Evolutionary conservation across 2,797 vertebrate species (phyloP), one percentile per base, ranked within the genome.

Genomic region (Enteromius radiatus): DNA sequence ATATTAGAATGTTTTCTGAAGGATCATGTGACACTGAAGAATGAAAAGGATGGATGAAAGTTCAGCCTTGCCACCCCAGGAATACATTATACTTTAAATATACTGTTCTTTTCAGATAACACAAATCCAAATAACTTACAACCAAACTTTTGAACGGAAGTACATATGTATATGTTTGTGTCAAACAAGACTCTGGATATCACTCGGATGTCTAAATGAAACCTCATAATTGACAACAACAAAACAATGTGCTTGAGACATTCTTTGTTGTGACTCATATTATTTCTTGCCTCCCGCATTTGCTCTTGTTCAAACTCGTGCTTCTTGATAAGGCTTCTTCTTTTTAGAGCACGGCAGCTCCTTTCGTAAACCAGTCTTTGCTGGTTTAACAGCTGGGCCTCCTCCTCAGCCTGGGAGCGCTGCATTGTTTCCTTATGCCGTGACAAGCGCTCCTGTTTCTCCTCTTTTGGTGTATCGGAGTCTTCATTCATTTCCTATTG

Each of bases 361-460:
- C 96, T 95, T 91, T 99, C 98, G 0, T 97, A 99, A 94, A 96
- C 98, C 86, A 98, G 95, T 93, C 98, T 96, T 95, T 99, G 98
- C 89, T 98, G 97, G 90, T 95, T 90, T 91, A 99, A 96, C 88
- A 99, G 96, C 43, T 96, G 96, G 65, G 98, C 97, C 94, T 99
- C 98, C 92, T 99, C 98, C 92, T 99, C 97, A 0, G 98, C 97
- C 94, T 99, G 98, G 59, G 97, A 97, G 90, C 98, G 97, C 94
- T 99, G 98, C 96, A 99, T 95, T 92, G 98, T 99, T 93, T 99
- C 98, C 90, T 99, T 99, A 94, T 99, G 98, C 93, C 98, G 98
- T 85, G 98, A 99, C 91, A 99, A 95, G 78, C 97, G 95, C 90
- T 99, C 98, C 91, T 99, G 98, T 91, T 99, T 99, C 94, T 99